These are phyloP conservation scores for Aphelenchoides fujianensis DNA, from an alignment of 1,140 invertebrate species.

Conservation along the genomic window DNA sequence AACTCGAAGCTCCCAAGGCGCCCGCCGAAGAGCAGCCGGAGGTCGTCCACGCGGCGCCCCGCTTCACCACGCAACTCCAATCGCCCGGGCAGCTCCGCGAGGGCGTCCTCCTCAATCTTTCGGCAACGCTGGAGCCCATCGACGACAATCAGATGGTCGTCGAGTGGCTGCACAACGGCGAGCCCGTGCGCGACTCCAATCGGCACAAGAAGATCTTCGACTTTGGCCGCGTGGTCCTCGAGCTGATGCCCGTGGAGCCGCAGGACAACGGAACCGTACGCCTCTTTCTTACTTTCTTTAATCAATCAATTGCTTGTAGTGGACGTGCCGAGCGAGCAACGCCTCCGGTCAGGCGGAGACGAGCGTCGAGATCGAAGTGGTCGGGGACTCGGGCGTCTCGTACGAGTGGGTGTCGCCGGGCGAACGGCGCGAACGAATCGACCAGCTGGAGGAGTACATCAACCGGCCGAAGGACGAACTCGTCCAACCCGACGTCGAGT, in stretches of 20 bases:
- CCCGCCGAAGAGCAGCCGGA: conserved; percentile 67
- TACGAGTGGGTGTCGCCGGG: conserved; percentile 86
- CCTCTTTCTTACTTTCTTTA: no score
- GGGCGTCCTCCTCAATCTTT: conserved; percentile 85
- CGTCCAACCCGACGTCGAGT: conserved; percentile 46
- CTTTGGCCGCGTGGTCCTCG: conserved; percentile 91
- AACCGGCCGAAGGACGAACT: conserved; percentile 54
- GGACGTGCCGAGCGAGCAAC: conserved; percentile 80
- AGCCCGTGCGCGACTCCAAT: conserved; percentile 70
- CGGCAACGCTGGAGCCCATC: conserved; percentile 81
- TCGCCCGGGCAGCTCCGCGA: conserved; percentile 71
- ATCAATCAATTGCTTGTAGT: no score
- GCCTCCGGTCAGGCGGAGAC: conserved; percentile 86
- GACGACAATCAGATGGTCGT: conserved; percentile 88
- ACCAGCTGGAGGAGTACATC: conserved; percentile 57
- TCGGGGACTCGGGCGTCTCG: conserved; percentile 79
- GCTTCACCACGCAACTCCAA: conserved; percentile 77
- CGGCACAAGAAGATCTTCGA: conserved; percentile 91
- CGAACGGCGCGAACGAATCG: conserved; percentile 75
- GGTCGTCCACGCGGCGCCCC: conserved; percentile 78
- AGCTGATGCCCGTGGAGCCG: conserved; percentile 85
- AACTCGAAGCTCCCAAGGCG: conserved; percentile 75
- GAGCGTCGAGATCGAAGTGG: conserved; percentile 65
- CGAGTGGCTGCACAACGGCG: conserved; percentile 94
- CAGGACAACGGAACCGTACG: conserved; percentile 84